phyloP scores from a whole-genome alignment of 2,888 invertebrate species.

The Mechanitis messenoides region DNA sequence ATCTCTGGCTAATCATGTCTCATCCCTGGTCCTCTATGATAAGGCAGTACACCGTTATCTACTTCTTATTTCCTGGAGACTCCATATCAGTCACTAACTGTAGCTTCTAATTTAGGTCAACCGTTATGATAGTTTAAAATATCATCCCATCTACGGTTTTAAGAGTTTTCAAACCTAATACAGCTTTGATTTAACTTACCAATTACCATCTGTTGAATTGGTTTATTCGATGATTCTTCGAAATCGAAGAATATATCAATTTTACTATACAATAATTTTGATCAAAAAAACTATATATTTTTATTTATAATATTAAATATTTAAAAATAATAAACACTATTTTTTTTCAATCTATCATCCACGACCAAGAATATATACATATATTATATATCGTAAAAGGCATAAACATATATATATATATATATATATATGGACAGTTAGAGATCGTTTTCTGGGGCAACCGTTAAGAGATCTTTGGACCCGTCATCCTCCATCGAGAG shows the following conservation, averaged over 20 bases:
- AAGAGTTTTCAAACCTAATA: not conserved
- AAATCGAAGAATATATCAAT: no score
- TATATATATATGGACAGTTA: constrained; percentile 34
- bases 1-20: constrained; percentile 12
- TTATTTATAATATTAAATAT: no score
- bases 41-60: constrained; percentile 59
- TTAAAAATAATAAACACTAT: no score
- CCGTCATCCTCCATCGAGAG: constrained; percentile 20
- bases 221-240: no score
- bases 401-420: no score
- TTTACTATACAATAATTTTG: no score
- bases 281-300: no score
- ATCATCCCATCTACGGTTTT: constrained; percentile 33
- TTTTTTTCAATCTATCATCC: no score
- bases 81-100: constrained; percentile 57
- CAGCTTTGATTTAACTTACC: constrained; percentile 29
- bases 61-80: constrained; percentile 56
- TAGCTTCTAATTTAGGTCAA: constrained; percentile 64
- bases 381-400: no score
- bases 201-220: no score
- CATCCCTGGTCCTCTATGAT: constrained; percentile 34
- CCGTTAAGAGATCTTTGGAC: constrained; percentile 40
- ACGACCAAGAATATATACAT: no score
- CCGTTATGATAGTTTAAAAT: constrained; percentile 56
- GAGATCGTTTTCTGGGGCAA: constrained; percentile 40